Evolutionary conservation across 2,797 vertebrate genomes (phyloP).

Genomic region (Avahi laniger): DNA sequence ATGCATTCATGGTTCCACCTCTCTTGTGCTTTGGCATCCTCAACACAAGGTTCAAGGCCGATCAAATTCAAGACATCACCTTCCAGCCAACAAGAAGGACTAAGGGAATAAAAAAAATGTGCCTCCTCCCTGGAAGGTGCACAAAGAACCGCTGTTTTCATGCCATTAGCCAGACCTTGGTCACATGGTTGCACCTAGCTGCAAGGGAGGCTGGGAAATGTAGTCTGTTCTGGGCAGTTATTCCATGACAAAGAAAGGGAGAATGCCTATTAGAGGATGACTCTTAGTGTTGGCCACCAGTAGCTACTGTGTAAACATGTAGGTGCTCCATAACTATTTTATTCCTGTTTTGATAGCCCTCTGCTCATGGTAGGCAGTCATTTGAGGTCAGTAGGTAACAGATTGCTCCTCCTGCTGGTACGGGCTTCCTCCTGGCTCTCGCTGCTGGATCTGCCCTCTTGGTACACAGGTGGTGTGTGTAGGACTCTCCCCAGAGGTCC

Average conservation of each 20-base stretch:
- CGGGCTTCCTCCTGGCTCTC: background rate
- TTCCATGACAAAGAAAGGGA: background rate
- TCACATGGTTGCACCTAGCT: background rate
- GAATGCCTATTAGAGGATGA: background rate
- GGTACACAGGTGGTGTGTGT: background rate
- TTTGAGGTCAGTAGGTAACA: no score
- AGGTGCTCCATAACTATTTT: background rate
- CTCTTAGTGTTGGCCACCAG: background rate
- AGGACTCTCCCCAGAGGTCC: background rate
- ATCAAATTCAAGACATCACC: background rate
- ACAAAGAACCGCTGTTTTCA: background rate
- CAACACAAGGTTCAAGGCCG: background rate
- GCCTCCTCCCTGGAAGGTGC: background rate
- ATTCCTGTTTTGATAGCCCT: background rate
- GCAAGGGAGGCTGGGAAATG: background rate
- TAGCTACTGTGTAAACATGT: background rate
- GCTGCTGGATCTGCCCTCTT: background rate
- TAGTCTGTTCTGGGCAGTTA: background rate
- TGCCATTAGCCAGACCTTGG: background rate
- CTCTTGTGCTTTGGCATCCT: background rate
- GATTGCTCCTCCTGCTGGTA: accelerated
- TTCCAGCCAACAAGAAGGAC: background rate
- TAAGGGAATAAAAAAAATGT: background rate
- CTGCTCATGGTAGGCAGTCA: background rate
- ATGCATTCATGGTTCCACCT: background rate